A percentile compares a stretch with the other conserved stretches of the same genome.
Conservation (phyloP, 2,113 vertebrate species). For the Psephotus haematonotus region DNA sequence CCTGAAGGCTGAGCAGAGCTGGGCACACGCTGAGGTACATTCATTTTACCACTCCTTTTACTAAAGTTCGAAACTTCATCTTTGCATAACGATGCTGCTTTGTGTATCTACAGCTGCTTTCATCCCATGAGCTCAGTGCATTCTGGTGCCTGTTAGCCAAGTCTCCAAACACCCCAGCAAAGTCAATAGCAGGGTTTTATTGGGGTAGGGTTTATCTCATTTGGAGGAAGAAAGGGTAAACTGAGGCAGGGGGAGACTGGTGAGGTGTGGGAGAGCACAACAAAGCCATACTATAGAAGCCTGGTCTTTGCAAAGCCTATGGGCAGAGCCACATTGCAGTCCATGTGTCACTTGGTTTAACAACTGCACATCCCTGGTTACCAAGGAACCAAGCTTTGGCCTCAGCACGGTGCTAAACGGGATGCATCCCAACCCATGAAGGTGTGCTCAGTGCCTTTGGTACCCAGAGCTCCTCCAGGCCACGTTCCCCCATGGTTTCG, state of each 20-base stretch:
- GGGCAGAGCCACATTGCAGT: neutral
- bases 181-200: neutral
- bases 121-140: neutral
- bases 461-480: neutral
- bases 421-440: rapidly evolving
- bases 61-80: slow-evolving; percentile 37
- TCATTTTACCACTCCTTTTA: slow-evolving; percentile 49
- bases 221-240: neutral
- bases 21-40: neutral
- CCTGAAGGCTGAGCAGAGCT: neutral
- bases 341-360: rapidly evolving
- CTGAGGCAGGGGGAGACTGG: neutral
- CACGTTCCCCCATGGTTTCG: rapidly evolving
- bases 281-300: rapidly evolving
- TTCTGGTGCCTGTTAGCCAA: slow-evolving; percentile 42
- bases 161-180: neutral
- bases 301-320: rapidly evolving
- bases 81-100: slow-evolving; percentile 52
- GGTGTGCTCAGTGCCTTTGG: rapidly evolving
- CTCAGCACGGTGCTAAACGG: rapidly evolving
- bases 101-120: slow-evolving; percentile 45
- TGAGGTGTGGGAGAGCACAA: rapidly evolving
- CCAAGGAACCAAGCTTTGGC: too few species aligned
- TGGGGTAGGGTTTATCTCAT: neutral
- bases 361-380: neutral